Percentiles rank a stretch among this genome's conserved stretches.
Conservation (phyloP, 2,113 vertebrate genomes). For the Hiodon alosoides region DNA sequence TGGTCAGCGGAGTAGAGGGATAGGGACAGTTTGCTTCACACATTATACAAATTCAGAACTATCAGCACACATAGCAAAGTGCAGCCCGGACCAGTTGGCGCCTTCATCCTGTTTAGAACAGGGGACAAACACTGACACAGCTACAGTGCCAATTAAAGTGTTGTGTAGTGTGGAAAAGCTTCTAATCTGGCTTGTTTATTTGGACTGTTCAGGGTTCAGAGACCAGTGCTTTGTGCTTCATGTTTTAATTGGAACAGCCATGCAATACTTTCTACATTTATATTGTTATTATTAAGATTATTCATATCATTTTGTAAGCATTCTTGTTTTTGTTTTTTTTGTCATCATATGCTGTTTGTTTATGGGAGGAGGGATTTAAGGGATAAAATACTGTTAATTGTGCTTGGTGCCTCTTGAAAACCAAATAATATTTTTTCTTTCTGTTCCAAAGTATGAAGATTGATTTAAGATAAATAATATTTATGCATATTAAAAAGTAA, state of each 20-base stretch:
- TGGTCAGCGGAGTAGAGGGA: neutral
- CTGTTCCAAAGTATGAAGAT: slow-evolving; percentile 50
- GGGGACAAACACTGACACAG: neutral
- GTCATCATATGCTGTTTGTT: neutral
- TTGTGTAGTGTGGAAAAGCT: neutral
- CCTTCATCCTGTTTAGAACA: too few relatives aligned
- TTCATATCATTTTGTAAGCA: slow-evolving; percentile 4
- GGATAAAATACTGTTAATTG: slow-evolving; percentile 6
- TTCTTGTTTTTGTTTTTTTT: neutral
- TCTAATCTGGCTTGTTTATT: neutral
- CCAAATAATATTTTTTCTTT: slow-evolving; percentile 39
- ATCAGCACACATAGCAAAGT: neutral
- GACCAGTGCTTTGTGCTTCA: neutral
- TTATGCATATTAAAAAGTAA: slow-evolving; percentile 51
- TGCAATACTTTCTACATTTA: neutral
- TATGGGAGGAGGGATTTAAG: slow-evolving; percentile 4
- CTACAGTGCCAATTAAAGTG: neutral
- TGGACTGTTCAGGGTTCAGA: neutral
- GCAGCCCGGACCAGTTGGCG: too few relatives aligned
- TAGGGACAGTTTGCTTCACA: neutral
- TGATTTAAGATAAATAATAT: slow-evolving; percentile 55
- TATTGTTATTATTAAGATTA: neutral
- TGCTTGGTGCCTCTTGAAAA: slow-evolving; percentile 34
- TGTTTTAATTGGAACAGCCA: neutral
- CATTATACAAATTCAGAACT: neutral